Conservation (phyloP, 2,113 vertebrate genomes). For the Strigops habroptila region DNA sequence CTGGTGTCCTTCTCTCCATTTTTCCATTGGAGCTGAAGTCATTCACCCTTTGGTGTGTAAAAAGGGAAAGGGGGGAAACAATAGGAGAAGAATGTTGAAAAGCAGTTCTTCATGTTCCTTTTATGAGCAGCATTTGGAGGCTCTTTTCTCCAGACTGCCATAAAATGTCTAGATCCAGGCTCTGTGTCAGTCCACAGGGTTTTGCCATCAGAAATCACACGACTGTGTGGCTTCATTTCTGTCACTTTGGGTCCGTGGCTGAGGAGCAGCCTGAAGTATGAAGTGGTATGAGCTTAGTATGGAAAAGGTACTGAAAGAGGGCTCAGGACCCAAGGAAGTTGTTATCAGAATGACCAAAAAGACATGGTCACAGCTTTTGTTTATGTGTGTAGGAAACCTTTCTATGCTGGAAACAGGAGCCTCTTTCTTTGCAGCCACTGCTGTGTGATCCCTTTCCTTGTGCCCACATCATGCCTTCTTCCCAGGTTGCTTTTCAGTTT, state of each 20-base stretch:
- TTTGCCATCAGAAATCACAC: not conserved
- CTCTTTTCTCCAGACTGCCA: not conserved
- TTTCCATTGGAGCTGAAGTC: rapidly evolving
- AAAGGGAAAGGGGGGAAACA: not conserved
- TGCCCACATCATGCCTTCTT: not conserved
- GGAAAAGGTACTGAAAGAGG: not conserved
- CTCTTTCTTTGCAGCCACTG: not conserved
- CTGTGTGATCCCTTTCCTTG: not conserved
- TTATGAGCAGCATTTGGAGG: not conserved
- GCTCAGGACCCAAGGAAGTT: not conserved
- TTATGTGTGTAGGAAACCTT: not conserved
- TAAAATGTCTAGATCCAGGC: not conserved
- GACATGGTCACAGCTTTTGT: rapidly evolving
- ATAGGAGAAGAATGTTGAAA: not conserved
- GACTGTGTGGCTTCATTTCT: rapidly evolving
- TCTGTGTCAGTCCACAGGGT: rapidly evolving
- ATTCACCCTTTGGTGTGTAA: not conserved
- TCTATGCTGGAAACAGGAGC: not conserved
- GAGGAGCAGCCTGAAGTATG: not conserved
- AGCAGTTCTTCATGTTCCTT: not conserved
- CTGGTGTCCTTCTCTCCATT: not conserved
- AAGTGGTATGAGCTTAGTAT: not conserved
- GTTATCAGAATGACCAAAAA: not conserved
- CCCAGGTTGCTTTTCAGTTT: not conserved
- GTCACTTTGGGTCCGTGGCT: rapidly evolving